A percentile compares a stretch with the other conserved stretches of the same genome.
Evolutionary conservation across 35 echinoderm and acorn worm genomes (phyloP).

Genomic region (Strongylocentrotus purpuratus): DNA sequence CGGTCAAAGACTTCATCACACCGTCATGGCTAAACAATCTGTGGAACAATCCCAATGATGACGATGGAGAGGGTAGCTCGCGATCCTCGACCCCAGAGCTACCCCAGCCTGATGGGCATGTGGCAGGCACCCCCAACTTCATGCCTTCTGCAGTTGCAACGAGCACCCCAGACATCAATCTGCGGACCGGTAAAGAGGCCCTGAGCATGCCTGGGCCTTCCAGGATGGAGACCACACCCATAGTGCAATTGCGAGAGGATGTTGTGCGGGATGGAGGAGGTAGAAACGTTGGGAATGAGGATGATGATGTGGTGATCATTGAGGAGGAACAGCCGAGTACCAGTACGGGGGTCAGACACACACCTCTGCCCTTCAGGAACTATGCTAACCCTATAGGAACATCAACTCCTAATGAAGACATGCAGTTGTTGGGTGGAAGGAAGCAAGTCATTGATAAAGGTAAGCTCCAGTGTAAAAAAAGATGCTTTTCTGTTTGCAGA

Average conservation of each 20-base stretch:
- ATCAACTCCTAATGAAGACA: constrained; percentile 66
- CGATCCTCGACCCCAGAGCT: constrained; percentile 36
- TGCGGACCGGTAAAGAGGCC: constrained; percentile 29
- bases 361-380: constrained; percentile 45
- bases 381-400: constrained; percentile 59
- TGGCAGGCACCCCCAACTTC: constrained; percentile 19
- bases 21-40: constrained; percentile 76
- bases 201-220: neutral
- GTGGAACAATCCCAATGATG: constrained; percentile 58
- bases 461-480: neutral
- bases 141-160: constrained; percentile 37
- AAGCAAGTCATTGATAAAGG: constrained; percentile 53
- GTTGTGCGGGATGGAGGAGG: constrained; percentile 21
- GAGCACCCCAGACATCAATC: constrained; percentile 24
- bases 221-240: neutral
- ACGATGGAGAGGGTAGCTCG: constrained; percentile 5
- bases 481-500: too few species aligned
- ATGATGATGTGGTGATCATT: constrained; percentile 25
- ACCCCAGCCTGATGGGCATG: neutral
- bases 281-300: neutral
- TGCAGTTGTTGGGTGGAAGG: constrained; percentile 30
- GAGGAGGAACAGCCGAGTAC: constrained; percentile 36
- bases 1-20: constrained; percentile 61
- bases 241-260: constrained; percentile 26
- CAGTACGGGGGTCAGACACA: constrained; percentile 34